Evolutionary conservation across 1,140 invertebrate genomes (phyloP), one percentile per base, ranked within the genome.

Genomic region (Caenorhabditis brenneri): DNA sequence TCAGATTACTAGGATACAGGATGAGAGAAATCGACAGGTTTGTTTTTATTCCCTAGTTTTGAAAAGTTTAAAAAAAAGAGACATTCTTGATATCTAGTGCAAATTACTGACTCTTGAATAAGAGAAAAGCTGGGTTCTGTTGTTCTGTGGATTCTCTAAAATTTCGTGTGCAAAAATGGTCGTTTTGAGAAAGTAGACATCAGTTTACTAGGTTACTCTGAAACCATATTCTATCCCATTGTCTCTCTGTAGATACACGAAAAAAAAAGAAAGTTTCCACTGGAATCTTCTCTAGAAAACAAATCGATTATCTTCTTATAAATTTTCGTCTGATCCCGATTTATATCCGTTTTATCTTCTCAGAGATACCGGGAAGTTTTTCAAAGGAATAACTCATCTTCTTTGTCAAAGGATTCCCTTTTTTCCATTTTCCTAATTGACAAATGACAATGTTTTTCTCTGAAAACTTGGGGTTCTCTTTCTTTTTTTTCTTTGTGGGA

Each of bases 1-100:
- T 80, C 89, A 90, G 84, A 90, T 90, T 65, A 91, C 89, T 12
- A 87, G 90, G 42, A 90, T 90, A 82, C 86, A 88, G 74, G 89
- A 90, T 85, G 89, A 90, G 39, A 82, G 89, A 27, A 90, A 90
- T 84, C 88, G 89, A 74, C 89, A 90, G 87, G 89, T 90, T 83
- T 46, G 85, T 79, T 79, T 33, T 78, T 74, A 2, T n/a, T n/a
- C n/a, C n/a, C n/a, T n/a, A n/a, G n/a, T n/a, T n/a, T n/a, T n/a
- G n/a, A n/a, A n/a, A n/a, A n/a, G 49, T 22, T 82, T 82, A n/a
- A 29, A 10, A n/a, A n/a, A n/a, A n/a, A n/a, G n/a, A n/a, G n/a
- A n/a, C n/a, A n/a, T n/a, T n/a, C n/a, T n/a, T n/a, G n/a, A n/a
- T n/a, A n/a, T n/a, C n/a, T n/a, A n/a, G n/a, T n/a, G 49, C 49